Percentiles rank a stretch among this genome's conserved stretches.
Evolutionary conservation across 2,888 invertebrate genomes (phyloP).

Genomic region (Phyto melanocephala): DNA sequence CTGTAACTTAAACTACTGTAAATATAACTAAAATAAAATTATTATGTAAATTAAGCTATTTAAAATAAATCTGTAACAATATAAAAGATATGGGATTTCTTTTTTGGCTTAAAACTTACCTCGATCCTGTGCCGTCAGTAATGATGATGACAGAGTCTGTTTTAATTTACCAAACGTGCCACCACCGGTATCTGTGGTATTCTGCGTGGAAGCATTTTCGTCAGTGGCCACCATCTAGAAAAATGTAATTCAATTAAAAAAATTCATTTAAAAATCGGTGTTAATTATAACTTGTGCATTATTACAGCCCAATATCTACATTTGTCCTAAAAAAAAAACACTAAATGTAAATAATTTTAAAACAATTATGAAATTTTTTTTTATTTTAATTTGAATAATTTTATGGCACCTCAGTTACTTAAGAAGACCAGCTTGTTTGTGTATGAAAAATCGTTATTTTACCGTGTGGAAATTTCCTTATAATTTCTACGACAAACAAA

Average conservation of each 20-base stretch:
- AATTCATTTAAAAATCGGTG: too few species aligned
- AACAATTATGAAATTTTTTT: background rate
- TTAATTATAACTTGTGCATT: too few species aligned
- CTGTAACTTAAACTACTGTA: too few species aligned
- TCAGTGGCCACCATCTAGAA: slow-evolving; percentile 90
- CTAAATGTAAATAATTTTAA: background rate
- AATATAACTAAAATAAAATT: too few species aligned
- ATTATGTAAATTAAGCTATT: too few species aligned
- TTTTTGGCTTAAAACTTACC: slow-evolving; percentile 79
- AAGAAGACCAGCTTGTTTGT: background rate
- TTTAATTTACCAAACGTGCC: slow-evolving; percentile 91
- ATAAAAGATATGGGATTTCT: too few species aligned
- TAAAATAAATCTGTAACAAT: too few species aligned
- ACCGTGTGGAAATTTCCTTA: slow-evolving; percentile 75
- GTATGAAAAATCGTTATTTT: slow-evolving; percentile 70
- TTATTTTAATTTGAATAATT: background rate
- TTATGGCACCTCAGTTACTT: background rate
- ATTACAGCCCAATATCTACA: too few species aligned
- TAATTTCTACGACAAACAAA: slow-evolving; percentile 28
- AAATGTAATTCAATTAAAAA: slow-evolving; percentile 1
- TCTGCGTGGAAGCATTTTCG: slow-evolving; percentile 82
- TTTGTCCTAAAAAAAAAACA: too few species aligned
- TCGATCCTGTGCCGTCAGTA: slow-evolving; percentile 91
- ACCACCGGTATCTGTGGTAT: slow-evolving; percentile 76
- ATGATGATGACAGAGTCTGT: slow-evolving; percentile 89